Evolutionary conservation across 2,888 invertebrate species (phyloP).

Genomic region (Diachrysia chrysitis): DNA sequence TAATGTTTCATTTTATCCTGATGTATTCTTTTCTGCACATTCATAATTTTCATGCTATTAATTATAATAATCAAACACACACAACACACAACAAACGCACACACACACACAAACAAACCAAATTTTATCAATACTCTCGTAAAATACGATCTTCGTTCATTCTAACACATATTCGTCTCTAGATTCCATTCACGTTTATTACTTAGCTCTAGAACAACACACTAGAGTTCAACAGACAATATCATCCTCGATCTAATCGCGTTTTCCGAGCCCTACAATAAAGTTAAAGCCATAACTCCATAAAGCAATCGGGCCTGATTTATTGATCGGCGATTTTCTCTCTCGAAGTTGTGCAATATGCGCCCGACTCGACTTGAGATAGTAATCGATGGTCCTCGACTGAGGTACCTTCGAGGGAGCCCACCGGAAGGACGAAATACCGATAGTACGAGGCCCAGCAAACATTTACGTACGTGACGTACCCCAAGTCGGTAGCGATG

Average conservation of each 20-base stretch:
- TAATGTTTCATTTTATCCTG: not conserved
- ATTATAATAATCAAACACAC: constrained; percentile 39
- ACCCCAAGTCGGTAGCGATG: constrained; percentile 66
- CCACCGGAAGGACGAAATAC: constrained; percentile 76
- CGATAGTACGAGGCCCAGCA: constrained; percentile 75
- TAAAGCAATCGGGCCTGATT: constrained; percentile 71
- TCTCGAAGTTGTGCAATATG: constrained; percentile 83
- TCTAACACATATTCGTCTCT: constrained; percentile 13
- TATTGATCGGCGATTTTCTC: constrained; percentile 74
- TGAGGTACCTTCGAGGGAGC: constrained; percentile 70
- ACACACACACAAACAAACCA: constrained; percentile 46
- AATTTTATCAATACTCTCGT: constrained; percentile 23
- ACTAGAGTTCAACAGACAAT: constrained; percentile 55
- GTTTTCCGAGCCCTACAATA: constrained; percentile 63
- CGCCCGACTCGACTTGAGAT: constrained; percentile 74
- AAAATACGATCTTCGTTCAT: constrained; percentile 16
- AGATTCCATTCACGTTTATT: constrained; percentile 39
- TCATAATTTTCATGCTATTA: constrained; percentile 22
- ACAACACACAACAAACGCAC: too few relatives aligned
- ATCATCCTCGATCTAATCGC: constrained; percentile 54
- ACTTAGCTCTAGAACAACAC: constrained; percentile 32
- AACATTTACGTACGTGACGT: constrained; percentile 85
- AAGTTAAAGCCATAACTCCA: constrained; percentile 64
- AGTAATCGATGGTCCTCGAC: constrained; percentile 84
- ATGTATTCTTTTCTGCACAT: constrained; percentile 3